Evolutionary conservation across 2,797 vertebrate species (phyloP).

Genomic region (Graptemys geographica): DNA sequence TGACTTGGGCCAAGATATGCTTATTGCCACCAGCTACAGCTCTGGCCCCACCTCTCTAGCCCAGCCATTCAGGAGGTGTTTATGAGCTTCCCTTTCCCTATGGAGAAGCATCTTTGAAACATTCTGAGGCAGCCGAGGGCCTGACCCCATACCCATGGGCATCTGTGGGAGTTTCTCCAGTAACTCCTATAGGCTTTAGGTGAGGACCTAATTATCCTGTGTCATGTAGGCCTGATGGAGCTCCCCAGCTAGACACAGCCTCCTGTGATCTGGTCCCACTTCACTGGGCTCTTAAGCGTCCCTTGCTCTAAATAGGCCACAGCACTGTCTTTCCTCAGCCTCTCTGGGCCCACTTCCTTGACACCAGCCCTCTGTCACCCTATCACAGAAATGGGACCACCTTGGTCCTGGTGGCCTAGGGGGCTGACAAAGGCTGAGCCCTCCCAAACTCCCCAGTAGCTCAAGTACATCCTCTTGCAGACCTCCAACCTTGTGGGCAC

Average conservation of each 20-base stretch:
- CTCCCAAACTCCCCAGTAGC: not conserved
- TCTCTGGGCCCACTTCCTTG: not conserved
- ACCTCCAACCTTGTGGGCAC: too few relatives aligned
- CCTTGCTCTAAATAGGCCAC: not conserved
- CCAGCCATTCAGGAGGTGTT: not conserved
- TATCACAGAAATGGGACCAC: not conserved
- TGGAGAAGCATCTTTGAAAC: not conserved
- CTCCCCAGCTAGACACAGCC: not conserved
- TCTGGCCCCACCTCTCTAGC: not conserved
- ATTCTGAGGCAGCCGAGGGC: not conserved
- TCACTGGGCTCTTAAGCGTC: not conserved
- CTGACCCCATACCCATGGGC: not conserved
- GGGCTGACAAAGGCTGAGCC: too few relatives aligned
- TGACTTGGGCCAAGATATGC: not conserved
- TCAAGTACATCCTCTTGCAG: too few relatives aligned
- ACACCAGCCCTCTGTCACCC: not conserved
- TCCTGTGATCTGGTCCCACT: not conserved
- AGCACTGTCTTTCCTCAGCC: not conserved
- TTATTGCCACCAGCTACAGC: not conserved
- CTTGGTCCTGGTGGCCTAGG: too few relatives aligned
- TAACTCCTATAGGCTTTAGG: not conserved
- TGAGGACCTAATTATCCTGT: not conserved
- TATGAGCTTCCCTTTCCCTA: not conserved
- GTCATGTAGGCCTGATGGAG: not conserved
- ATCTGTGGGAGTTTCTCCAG: not conserved